Evolutionary conservation across 2,888 invertebrate species (phyloP), one percentile per base, ranked within the genome.

Genomic region (Sylvicola fuscatus): DNA sequence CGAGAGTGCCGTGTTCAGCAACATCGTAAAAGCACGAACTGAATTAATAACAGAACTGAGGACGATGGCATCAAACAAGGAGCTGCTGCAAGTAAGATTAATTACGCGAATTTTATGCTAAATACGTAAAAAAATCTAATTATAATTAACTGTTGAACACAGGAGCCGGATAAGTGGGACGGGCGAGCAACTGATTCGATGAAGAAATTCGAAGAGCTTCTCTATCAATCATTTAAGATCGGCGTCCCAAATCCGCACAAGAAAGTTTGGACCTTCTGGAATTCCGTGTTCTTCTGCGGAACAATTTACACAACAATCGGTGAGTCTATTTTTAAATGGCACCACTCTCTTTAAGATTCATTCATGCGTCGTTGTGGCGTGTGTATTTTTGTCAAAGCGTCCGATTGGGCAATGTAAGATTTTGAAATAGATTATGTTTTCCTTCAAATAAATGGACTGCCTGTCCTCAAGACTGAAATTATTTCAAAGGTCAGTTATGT

Each of bases 221-320:
- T 66, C 41, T 57, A 60, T 17, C 59, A 64, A 14, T 64, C 57
- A 12, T 59, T 61, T 43, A 62, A 65, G 38, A 62, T 64, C 41
- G 64, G 62, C 2, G 50, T 62, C 34, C 53, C 54, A 1, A 56
- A 21, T 8, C 21, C 21, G 5, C 4, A 21, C 21, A 21, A 21
- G 8, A 21, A 21, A 43, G 65, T 69, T 0, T 87, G 87, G 87
- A 70, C 74, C 1, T 82, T 84, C 52, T 81, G 78, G 77, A 83
- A 84, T 51, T 67, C 86, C 0, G 71, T 87, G 57, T 84, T 87
- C 47, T 87, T 77, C 47, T 80, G 84, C 44, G 80, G 83, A 30
- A 87, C 87, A 15, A 77, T 87, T 49, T 86, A 78, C 48, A 87
- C 87, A 10, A 87, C 86, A 10, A 87, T 87, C 50, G 87, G 87